These are phyloP conservation scores for Atopsyche davidsoni DNA, from an alignment of 1,140 invertebrate genomes.

Conservation along the genomic window DNA sequence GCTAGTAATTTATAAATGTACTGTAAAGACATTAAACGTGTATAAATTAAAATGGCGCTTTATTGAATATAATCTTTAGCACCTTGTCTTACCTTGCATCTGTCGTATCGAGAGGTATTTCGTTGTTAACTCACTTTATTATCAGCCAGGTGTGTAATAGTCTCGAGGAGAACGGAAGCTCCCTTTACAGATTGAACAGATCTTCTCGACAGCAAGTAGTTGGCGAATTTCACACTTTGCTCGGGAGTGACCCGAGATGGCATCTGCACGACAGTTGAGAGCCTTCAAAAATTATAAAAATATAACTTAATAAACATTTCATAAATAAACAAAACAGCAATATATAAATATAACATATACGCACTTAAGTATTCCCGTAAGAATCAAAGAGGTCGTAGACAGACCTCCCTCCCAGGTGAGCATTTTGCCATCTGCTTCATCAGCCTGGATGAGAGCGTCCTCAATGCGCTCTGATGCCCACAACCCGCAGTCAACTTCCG, in stretches of 20 bases:
- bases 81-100: too few species aligned
- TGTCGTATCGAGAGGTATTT: too few species aligned
- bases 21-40: too few species aligned
- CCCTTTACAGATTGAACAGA: slow-evolving; percentile 83
- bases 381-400: slow-evolving; percentile 48
- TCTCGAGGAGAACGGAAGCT: slow-evolving; percentile 71
- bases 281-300: slow-evolving; percentile 60
- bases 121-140: slow-evolving; percentile 37
- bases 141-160: slow-evolving; percentile 60
- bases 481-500: slow-evolving; percentile 58
- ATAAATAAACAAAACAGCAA: slow-evolving; percentile 1
- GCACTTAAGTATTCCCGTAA: slow-evolving; percentile 45
- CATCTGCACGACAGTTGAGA: slow-evolving; percentile 64
- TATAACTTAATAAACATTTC: slow-evolving; percentile 11
- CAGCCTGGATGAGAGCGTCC: slow-evolving; percentile 87
- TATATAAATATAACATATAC: not conserved
- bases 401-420: slow-evolving; percentile 91
- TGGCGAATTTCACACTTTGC: slow-evolving; percentile 84
- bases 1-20: too few species aligned
- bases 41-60: too few species aligned
- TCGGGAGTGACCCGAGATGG: slow-evolving; percentile 64
- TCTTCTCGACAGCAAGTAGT: slow-evolving; percentile 85
- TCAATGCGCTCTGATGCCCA: slow-evolving; percentile 76
- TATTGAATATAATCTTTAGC: too few species aligned
- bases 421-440: slow-evolving; percentile 85